Evolutionary conservation across 2,113 vertebrate genomes (phyloP).

Genomic region (Haplotaxodon microlepis): DNA sequence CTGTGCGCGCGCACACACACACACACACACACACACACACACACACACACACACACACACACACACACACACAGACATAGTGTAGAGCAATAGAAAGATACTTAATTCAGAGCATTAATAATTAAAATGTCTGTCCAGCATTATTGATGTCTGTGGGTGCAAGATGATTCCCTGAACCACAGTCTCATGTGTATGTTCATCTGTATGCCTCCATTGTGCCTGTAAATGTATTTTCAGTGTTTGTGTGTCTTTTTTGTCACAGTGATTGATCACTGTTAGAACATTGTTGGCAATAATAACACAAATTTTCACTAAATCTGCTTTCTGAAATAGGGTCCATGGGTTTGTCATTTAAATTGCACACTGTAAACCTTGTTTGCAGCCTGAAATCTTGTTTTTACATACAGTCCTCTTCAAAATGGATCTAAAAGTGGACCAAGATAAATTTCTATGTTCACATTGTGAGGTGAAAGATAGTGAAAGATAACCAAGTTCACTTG

Average conservation of each 20-base stretch:
- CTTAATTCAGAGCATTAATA: background rate
- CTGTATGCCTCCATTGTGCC: background rate
- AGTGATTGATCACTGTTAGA: background rate
- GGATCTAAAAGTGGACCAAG: background rate
- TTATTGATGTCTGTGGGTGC: background rate
- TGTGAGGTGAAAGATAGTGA: background rate
- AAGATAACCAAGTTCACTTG: background rate
- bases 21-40: background rate
- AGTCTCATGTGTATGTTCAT: background rate
- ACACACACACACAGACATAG: background rate
- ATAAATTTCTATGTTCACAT: background rate
- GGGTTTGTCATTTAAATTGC: background rate
- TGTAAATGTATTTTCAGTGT: background rate
- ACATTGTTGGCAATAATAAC: background rate
- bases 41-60: background rate
- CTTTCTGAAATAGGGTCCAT: background rate
- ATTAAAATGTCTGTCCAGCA: background rate
- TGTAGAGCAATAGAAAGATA: background rate
- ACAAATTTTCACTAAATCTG: background rate
- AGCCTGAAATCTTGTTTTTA: background rate
- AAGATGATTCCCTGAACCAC: background rate
- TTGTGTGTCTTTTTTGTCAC: background rate
- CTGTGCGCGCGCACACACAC: rapidly evolving
- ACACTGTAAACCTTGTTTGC: background rate
- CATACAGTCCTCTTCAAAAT: background rate